Percentiles rank a stretch among this genome's conserved stretches.
Conservation (phyloP, 1,140 invertebrate species). For the Ceratina calcarata region DNA sequence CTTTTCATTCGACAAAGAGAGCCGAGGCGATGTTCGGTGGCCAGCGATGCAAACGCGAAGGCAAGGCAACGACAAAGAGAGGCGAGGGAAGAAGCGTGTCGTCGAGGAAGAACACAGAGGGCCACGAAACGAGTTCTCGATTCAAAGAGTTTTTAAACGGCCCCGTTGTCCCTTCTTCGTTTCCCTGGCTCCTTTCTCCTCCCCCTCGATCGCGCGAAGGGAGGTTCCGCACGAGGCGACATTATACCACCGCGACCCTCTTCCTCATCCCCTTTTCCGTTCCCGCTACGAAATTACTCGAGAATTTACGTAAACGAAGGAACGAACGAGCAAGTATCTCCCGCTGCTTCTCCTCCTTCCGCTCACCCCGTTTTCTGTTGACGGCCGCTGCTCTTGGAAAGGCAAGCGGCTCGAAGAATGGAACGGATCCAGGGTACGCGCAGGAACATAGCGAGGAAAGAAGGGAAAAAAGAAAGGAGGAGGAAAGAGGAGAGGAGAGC, state of each 20-base stretch:
- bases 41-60: no score
- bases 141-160: conserved; percentile 63
- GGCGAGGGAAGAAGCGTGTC: conserved; percentile 25
- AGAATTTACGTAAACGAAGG: conserved; percentile 62
- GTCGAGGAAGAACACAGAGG: conserved; percentile 7
- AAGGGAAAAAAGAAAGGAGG: conserved; percentile 39
- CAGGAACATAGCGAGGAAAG: conserved; percentile 52
- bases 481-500: conserved; percentile 44
- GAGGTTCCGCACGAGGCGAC: conserved; percentile 53
- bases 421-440: conserved; percentile 63
- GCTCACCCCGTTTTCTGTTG: conserved; percentile 27
- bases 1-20: no score
- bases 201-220: conserved; percentile 30
- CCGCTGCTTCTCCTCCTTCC: not conserved
- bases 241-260: conserved; percentile 45
- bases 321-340: conserved; percentile 47
- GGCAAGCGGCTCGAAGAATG: conserved; percentile 68
- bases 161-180: conserved; percentile 27
- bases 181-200: conserved; percentile 22
- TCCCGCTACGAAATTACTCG: conserved; percentile 54
- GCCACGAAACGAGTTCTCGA: conserved; percentile 58
- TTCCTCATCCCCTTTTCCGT: conserved; percentile 14
- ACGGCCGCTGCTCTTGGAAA: conserved; percentile 59
- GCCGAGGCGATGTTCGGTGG: no score
- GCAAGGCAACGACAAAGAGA: not conserved